These are phyloP conservation scores for Crenichthys baileyi DNA, from an alignment of 2,797 vertebrate species.

Conservation along the genomic window DNA sequence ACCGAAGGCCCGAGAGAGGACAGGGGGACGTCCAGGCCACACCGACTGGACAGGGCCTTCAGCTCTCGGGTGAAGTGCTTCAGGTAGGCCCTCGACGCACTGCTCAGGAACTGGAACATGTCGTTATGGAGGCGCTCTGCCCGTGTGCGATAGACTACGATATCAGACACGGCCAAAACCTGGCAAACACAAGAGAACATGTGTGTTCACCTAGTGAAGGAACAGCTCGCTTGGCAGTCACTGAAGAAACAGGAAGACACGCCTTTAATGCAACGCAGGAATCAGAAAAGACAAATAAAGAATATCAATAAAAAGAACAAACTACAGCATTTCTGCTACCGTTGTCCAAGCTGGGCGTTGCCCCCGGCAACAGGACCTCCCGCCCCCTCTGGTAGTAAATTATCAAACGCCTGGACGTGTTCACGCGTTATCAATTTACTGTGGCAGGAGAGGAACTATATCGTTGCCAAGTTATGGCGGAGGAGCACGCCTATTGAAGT, in stretches of 20 bases:
- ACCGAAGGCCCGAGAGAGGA: constrained; percentile 83
- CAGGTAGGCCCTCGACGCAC: constrained; percentile 84
- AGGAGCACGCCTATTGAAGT: no score
- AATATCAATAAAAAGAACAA: neutral
- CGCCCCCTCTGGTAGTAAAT: no score
- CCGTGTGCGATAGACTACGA: constrained; percentile 85
- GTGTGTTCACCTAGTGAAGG: neutral
- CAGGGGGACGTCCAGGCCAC: constrained; percentile 84
- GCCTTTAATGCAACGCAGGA: neutral
- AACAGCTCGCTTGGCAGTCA: neutral
- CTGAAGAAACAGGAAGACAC: neutral
- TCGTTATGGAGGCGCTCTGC: constrained; percentile 88
- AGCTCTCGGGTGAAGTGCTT: constrained; percentile 86
- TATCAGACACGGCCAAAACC: constrained; percentile 85
- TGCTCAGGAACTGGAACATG: constrained; percentile 88
- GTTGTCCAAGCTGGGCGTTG: no score
- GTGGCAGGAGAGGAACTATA: no score
- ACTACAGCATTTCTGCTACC: no score
- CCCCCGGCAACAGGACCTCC: no score
- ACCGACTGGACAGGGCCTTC: constrained; percentile 82
- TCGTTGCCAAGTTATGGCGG: no score
- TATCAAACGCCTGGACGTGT: no score
- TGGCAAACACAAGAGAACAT: constrained; percentile 22
- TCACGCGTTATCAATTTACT: no score
- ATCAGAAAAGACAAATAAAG: neutral